A percentile compares a stretch with the other conserved stretches of the same genome.
Conservation (phyloP, 2,888 invertebrate genomes). For the Smittia sp. region DNA sequence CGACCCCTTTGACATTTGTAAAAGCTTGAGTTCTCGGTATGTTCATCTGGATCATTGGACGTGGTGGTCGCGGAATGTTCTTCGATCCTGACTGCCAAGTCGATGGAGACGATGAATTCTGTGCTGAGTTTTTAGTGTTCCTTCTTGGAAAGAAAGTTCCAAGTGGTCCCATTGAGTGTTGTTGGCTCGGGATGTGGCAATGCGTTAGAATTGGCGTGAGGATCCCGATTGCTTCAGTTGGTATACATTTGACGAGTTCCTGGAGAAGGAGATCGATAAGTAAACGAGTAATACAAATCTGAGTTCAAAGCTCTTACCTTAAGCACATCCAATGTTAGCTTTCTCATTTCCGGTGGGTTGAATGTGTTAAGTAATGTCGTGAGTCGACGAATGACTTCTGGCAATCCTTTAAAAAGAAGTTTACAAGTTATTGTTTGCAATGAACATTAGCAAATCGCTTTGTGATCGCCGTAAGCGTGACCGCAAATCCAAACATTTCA, state of each 20-base stretch:
- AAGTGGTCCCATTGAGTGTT: slow-evolving; percentile 63
- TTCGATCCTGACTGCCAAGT: slow-evolving; percentile 56
- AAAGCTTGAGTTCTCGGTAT: slow-evolving; percentile 70
- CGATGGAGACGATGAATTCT: neutral
- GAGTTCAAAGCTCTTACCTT: slow-evolving; percentile 41
- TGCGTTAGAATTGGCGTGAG: slow-evolving; percentile 82
- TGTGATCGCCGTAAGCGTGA: no score
- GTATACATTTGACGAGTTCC: slow-evolving; percentile 74
- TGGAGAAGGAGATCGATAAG: no score
- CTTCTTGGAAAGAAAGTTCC: slow-evolving; percentile 76
- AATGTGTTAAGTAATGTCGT: slow-evolving; percentile 86
- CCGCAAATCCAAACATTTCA: no score
- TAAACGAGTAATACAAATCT: no score
- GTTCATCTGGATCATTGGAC: slow-evolving; percentile 83
- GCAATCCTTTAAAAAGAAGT: no score
- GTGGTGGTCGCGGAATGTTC: slow-evolving; percentile 68
- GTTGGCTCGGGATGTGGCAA: slow-evolving; percentile 78
- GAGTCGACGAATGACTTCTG: slow-evolving; percentile 81
- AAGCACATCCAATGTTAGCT: slow-evolving; percentile 68
- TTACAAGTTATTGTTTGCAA: no score
- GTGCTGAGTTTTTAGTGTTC: slow-evolving; percentile 54
- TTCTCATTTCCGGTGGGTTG: slow-evolving; percentile 80
- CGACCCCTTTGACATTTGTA: slow-evolving; percentile 58
- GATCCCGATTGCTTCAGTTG: slow-evolving; percentile 74
- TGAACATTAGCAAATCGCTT: slow-evolving; percentile 63